These are phyloP conservation scores for Nudaria mundana DNA, from an alignment of 2,888 invertebrate species.

Conservation along the genomic window DNA sequence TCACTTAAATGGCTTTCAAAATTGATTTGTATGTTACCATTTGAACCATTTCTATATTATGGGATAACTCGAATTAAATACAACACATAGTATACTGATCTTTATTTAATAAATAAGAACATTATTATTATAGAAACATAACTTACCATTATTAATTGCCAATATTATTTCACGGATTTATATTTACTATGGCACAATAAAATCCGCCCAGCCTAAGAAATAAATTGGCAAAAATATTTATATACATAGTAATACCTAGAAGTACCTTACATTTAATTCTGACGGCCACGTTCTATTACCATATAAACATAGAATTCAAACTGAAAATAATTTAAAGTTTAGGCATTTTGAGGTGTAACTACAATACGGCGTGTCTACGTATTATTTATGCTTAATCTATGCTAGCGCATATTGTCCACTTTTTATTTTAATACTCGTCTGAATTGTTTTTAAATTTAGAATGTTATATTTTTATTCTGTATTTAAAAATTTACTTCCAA, in stretches of 20 bases:
- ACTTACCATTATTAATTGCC: conserved; percentile 41
- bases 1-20: too few species aligned
- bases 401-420: conserved; percentile 12
- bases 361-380: conserved; percentile 12
- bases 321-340: conserved; percentile 7
- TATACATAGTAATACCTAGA: conserved; percentile 14
- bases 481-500: too few species aligned
- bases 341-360: conserved; percentile 7
- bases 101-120: conserved; percentile 34
- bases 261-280: conserved; percentile 23
- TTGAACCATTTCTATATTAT: too few species aligned
- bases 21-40: too few species aligned
- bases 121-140: conserved; percentile 25
- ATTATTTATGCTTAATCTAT: conserved; percentile 15
- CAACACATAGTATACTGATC: too few species aligned
- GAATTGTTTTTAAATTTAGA: too few species aligned
- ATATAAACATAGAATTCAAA: conserved; percentile 13
- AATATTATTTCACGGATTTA: conserved; percentile 58
- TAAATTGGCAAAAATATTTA: conserved; percentile 46
- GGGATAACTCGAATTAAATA: too few species aligned
- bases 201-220: conserved; percentile 72
- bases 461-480: too few species aligned
- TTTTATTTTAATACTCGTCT: background rate
- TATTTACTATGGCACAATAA: conserved; percentile 19
- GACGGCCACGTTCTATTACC: conserved; percentile 26